Percentiles rank a stretch among this genome's conserved stretches.
Evolutionary conservation across 2,888 invertebrate genomes (phyloP).

Genomic region (Drosophila gaucha): DNA sequence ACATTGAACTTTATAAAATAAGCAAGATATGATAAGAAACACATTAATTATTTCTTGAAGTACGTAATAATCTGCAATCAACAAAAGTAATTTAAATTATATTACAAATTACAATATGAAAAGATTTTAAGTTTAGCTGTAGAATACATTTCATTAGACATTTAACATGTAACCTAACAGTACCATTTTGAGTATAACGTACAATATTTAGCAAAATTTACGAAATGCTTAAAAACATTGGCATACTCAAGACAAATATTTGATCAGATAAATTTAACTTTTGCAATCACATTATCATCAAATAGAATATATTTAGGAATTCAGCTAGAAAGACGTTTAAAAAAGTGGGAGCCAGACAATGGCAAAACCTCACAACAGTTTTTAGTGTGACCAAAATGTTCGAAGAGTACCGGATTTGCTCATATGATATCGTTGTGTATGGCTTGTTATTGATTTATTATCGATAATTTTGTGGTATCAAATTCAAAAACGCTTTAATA

Average conservation of each 20-base stretch:
- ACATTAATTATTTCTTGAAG: neutral
- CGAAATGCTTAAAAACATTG: slow-evolving; percentile 2
- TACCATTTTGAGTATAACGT: slow-evolving; percentile 31
- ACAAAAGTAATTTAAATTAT: no score
- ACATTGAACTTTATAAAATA: slow-evolving; percentile 32
- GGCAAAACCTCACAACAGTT: no score
- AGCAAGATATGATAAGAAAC: neutral
- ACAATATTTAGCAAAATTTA: neutral
- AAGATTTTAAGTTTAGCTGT: neutral
- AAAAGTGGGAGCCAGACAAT: no score
- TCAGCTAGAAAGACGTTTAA: no score
- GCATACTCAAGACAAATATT: neutral
- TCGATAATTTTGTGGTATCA: no score
- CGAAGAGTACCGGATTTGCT: no score
- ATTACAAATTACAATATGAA: neutral
- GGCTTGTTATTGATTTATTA: no score
- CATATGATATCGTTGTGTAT: no score
- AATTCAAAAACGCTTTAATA: no score
- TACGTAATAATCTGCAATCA: neutral
- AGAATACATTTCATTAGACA: neutral
- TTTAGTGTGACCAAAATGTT: no score
- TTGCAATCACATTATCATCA: no score
- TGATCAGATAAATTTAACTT: neutral
- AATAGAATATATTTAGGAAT: no score
- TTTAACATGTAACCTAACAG: slow-evolving; percentile 11